Conservation (phyloP, 2,888 invertebrate species). For the Pedicia rivosa region DNA sequence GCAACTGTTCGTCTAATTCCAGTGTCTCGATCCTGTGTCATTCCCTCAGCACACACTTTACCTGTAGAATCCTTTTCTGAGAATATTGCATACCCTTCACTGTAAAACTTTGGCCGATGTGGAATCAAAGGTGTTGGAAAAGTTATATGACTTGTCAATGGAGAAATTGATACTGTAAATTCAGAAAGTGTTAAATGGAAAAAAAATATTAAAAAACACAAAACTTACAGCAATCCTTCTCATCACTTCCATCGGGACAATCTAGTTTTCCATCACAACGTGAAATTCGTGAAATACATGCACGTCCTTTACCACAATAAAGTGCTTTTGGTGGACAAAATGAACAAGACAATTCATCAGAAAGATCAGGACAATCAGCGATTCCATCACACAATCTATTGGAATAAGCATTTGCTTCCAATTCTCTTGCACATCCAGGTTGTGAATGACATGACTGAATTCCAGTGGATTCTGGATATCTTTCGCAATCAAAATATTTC, state of each 20-base stretch:
- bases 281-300: constrained; percentile 52
- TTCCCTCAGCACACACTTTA: constrained; percentile 65
- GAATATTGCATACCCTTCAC: constrained; percentile 71
- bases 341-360: constrained; percentile 64
- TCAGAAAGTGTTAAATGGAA: neutral
- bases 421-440: constrained; percentile 63
- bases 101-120: constrained; percentile 49
- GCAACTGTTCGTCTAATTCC: constrained; percentile 46
- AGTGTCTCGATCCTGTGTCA: constrained; percentile 41
- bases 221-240: constrained; percentile 67
- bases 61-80: constrained; percentile 67
- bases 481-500: constrained; percentile 57
- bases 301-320: constrained; percentile 64
- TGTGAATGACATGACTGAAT: constrained; percentile 58
- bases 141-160: constrained; percentile 45
- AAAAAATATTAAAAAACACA: neutral
- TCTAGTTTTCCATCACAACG: constrained; percentile 71
- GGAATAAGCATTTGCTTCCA: constrained; percentile 58
- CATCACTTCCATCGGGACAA: constrained; percentile 77
- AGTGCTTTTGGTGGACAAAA: constrained; percentile 57
- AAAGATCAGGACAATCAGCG: constrained; percentile 69
- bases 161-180: constrained; percentile 56
- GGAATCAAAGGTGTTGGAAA: constrained; percentile 49
- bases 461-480: constrained; percentile 64
- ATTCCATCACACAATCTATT: constrained; percentile 72